A percentile compares a stretch with the other conserved stretches of the same genome.
These are phyloP conservation scores for Galerucella calmariensis DNA, from an alignment of 2,888 invertebrate genomes.

Conservation along the genomic window DNA sequence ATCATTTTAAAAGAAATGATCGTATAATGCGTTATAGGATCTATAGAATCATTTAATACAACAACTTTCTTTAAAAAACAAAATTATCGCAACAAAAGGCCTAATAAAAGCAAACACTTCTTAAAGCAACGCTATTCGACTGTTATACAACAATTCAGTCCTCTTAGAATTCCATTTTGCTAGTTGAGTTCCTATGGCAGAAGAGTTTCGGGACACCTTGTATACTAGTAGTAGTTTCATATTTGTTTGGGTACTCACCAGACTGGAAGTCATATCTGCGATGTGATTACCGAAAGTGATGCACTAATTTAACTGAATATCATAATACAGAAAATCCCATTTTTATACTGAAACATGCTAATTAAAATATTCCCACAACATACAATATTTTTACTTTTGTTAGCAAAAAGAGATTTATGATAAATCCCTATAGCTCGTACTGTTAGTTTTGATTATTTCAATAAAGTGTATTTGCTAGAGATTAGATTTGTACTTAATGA, in stretches of 20 bases:
- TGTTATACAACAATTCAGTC: too few species aligned
- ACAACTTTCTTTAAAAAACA: too few species aligned
- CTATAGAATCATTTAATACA: too few species aligned
- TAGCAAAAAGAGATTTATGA: constrained; percentile 9
- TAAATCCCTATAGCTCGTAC: constrained; percentile 3
- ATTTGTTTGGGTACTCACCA: neutral
- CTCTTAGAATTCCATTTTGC: too few species aligned
- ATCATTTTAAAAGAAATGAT: too few species aligned
- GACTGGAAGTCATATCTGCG: neutral
- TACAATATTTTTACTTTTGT: constrained; percentile 6
- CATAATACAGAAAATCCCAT: neutral
- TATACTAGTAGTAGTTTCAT: neutral
- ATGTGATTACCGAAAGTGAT: constrained; percentile 1
- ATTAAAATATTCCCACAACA: constrained; percentile 2
- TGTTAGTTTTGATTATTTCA: constrained; percentile 15
- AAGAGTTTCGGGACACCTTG: too few species aligned
- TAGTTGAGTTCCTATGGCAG: too few species aligned
- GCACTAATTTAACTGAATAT: constrained; percentile 14
- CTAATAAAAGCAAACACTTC: too few species aligned
- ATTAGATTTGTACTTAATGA: constrained; percentile 18
- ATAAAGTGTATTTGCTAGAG: constrained; percentile 16
- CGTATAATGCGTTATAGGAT: too few species aligned
- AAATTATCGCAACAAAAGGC: too few species aligned
- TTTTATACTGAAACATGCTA: constrained; percentile 1
- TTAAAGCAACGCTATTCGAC: too few species aligned